phyloP scores from a whole-genome alignment of 2,797 vertebrate genomes.

The Oophaga sylvatica region DNA sequence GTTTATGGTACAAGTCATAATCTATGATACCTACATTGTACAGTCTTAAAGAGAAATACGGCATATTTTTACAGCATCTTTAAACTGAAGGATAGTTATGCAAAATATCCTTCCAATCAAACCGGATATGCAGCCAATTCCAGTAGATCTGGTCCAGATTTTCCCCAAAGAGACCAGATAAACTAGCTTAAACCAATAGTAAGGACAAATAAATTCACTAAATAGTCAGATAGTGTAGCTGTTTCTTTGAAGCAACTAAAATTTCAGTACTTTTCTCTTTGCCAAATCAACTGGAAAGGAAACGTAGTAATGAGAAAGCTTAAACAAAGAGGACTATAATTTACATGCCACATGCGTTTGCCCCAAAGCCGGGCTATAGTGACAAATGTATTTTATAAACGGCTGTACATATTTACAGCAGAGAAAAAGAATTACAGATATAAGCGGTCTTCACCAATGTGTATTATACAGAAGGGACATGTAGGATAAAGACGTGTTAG shows the following conservation, averaged over 20 bases:
- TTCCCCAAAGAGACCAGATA: not conserved
- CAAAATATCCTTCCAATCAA: not conserved
- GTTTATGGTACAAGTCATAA: not conserved
- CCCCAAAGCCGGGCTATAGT: constrained; percentile 15
- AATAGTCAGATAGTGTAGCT: constrained; percentile 69
- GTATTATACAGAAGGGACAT: not conserved
- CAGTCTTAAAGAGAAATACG: not conserved
- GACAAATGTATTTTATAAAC: constrained; percentile 25
- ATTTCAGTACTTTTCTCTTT: constrained; percentile 60
- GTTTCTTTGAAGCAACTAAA: constrained; percentile 68
- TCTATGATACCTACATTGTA: not conserved
- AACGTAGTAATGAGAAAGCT: not conserved
- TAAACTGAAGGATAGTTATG: not conserved
- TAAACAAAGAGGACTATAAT: constrained; percentile 51
- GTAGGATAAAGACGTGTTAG: not conserved
- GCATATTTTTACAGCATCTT: too few species aligned
- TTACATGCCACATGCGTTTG: constrained; percentile 47
- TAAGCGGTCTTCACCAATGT: not conserved
- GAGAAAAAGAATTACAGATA: not conserved
- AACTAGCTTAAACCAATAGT: constrained; percentile 67
- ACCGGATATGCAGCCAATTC: not conserved
- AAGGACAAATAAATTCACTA: constrained; percentile 65
- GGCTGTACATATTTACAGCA: constrained; percentile 26
- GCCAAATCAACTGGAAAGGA: constrained; percentile 65
- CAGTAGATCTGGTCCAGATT: not conserved